phyloP scores from a whole-genome alignment of 2,797 vertebrate species.

The Menidia menidia region DNA sequence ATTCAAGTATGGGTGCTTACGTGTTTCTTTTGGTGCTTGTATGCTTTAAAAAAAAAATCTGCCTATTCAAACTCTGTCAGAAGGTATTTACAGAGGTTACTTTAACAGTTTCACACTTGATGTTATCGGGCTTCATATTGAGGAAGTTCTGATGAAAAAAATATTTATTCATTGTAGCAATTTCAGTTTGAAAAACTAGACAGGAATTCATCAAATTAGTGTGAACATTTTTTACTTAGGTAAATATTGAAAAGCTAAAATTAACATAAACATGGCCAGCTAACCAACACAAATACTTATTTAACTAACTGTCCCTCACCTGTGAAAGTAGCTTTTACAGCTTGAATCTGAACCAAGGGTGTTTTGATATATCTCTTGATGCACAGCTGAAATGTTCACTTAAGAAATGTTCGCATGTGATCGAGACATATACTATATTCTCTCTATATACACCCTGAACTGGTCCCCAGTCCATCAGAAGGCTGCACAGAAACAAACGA shows the following conservation, averaged over 20 bases:
- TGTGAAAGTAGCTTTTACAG: too few species aligned
- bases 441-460: too few species aligned
- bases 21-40: not conserved
- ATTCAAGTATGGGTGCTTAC: constrained; percentile 3
- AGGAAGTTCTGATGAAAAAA: not conserved
- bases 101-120: too few species aligned
- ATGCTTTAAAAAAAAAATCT: not conserved
- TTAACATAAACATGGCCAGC: too few species aligned
- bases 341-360: not conserved
- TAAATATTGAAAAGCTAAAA: not conserved
- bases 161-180: not conserved
- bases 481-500: too few species aligned
- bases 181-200: not conserved
- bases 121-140: not conserved
- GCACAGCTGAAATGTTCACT: not conserved
- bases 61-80: too few species aligned
- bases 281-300: not conserved
- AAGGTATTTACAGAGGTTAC: not conserved
- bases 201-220: not conserved
- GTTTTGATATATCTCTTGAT: not conserved
- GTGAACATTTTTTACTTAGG: not conserved
- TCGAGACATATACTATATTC: too few species aligned
- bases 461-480: too few species aligned
- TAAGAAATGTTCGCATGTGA: not conserved
- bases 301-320: not conserved